These are phyloP conservation scores for Eurois occulta DNA, from an alignment of 2,888 invertebrate genomes.

Conservation along the genomic window DNA sequence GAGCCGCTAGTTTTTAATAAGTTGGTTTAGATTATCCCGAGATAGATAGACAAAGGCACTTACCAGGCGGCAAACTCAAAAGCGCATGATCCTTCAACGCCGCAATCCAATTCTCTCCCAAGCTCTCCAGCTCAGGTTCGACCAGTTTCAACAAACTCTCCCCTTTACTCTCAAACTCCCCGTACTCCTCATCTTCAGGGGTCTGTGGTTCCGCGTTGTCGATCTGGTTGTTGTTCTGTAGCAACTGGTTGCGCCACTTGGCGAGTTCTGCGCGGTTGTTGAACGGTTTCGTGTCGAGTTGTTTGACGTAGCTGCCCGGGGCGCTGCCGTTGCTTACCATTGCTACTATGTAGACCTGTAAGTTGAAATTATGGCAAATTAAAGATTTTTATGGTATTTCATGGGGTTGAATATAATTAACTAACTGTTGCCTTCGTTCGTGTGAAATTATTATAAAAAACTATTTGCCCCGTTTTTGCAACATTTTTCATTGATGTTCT, in stretches of 20 bases:
- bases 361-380: background rate
- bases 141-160: slow-evolving; percentile 97
- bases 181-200: slow-evolving; percentile 91
- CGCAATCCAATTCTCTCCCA: slow-evolving; percentile 98
- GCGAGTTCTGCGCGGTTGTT: slow-evolving; percentile 84
- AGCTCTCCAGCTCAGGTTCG: slow-evolving; percentile 97
- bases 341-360: slow-evolving; percentile 97
- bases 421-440: no score
- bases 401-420: no score
- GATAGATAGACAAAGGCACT: slow-evolving; percentile 60
- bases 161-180: slow-evolving; percentile 94
- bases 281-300: slow-evolving; percentile 85
- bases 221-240: slow-evolving; percentile 82
- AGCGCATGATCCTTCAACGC: slow-evolving; percentile 98
- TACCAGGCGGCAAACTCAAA: slow-evolving; percentile 95
- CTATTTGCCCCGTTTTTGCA: no score
- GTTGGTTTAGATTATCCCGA: background rate
- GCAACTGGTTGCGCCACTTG: slow-evolving; percentile 83
- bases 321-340: slow-evolving; percentile 95
- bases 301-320: slow-evolving; percentile 91
- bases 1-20: no score
- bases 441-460: no score
- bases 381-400: background rate
- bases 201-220: slow-evolving; percentile 77
- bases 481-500: no score